A percentile compares a stretch with the other conserved stretches of the same genome.
These are phyloP conservation scores for Aphidoletes aphidimyza DNA, from an alignment of 2,888 invertebrate species.

Conservation along the genomic window DNA sequence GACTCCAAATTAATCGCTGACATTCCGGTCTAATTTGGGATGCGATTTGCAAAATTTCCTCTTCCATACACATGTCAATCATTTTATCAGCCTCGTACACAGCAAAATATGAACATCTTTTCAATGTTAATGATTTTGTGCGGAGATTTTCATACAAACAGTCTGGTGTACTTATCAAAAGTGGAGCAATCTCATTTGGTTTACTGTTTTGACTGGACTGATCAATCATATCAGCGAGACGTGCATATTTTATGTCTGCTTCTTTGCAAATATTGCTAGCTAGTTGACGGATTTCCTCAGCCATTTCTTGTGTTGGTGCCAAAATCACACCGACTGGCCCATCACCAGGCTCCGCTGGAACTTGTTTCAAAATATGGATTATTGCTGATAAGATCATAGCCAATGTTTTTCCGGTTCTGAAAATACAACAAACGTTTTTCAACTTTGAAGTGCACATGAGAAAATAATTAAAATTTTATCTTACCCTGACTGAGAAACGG, in stretches of 20 bases:
- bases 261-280: background rate
- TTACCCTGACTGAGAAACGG: background rate
- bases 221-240: background rate
- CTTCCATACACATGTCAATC: slow-evolving; percentile 9
- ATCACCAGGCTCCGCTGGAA: background rate
- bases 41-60: background rate
- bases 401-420: slow-evolving; percentile 14
- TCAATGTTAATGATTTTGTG: background rate
- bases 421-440: background rate
- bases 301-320: background rate
- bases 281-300: background rate
- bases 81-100: slow-evolving; percentile 15
- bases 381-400: slow-evolving; percentile 15
- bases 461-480: background rate
- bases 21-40: background rate
- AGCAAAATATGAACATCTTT: background rate
- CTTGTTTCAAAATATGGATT: background rate
- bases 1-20: background rate
- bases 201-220: background rate
- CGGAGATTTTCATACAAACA: background rate
- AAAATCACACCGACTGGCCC: slow-evolving; percentile 38
- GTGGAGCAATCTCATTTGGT: background rate
- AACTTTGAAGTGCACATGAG: background rate
- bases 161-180: background rate
- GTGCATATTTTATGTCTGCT: background rate